Conservation (phyloP, 2,888 invertebrate species). For the Nephrocerus scutellatus region DNA sequence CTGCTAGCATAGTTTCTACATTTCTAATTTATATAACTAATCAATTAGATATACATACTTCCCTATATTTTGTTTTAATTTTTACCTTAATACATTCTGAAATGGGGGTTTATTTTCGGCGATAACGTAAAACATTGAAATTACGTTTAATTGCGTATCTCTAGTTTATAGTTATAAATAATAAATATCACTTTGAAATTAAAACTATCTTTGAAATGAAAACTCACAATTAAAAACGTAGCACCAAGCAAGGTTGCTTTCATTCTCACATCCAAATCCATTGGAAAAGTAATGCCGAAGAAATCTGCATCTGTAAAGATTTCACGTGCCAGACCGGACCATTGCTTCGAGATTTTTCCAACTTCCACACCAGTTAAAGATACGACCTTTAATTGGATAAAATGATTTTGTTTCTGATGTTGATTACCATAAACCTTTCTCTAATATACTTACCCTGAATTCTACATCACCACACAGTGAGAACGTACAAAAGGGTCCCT, state of each 20-base stretch:
- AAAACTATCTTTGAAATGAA: not conserved
- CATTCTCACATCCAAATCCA: conserved; percentile 79
- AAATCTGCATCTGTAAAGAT: conserved; percentile 79
- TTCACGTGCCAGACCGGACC: conserved; percentile 77
- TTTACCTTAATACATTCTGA: too few species aligned
- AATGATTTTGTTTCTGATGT: not conserved
- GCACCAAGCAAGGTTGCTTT: conserved; percentile 75
- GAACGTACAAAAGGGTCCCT: conserved; percentile 74
- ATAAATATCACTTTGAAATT: not conserved
- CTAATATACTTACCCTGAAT: conserved; percentile 57
- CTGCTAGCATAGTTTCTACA: too few species aligned
- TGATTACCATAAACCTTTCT: not conserved
- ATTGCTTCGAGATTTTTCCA: conserved; percentile 83
- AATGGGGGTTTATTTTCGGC: too few species aligned
- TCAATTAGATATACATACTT: too few species aligned
- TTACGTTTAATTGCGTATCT: not conserved
- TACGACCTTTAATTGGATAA: conserved; percentile 54
- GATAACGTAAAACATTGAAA: not conserved
- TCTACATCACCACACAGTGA: conserved; percentile 76
- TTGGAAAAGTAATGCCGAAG: conserved; percentile 86
- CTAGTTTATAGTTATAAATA: not conserved
- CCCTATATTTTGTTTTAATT: too few species aligned
- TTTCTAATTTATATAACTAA: too few species aligned
- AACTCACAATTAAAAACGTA: conserved; percentile 70
- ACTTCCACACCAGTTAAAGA: conserved; percentile 72